phyloP scores from a whole-genome alignment of 2,888 invertebrate species.

The Suillia variegata region DNA sequence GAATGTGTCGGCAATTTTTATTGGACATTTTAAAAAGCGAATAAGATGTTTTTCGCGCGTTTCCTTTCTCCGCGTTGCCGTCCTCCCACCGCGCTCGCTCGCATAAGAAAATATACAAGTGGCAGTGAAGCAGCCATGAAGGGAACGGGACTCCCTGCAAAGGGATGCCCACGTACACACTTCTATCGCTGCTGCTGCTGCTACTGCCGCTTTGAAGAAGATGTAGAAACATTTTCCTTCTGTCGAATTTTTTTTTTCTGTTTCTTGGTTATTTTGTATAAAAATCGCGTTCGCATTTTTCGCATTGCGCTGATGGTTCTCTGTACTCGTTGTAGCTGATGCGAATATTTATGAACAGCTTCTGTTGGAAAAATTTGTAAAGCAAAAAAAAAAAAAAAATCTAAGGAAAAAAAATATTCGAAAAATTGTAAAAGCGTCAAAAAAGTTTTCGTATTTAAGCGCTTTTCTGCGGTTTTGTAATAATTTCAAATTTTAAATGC shows the following conservation, averaged over 20 bases:
- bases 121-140: conserved; percentile 10
- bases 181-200: conserved; percentile 30
- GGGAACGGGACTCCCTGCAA: too few species aligned
- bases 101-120: conserved; percentile 49
- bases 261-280: conserved; percentile 53
- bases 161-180: neutral
- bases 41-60: conserved; percentile 59
- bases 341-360: conserved; percentile 56
- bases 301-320: conserved; percentile 24
- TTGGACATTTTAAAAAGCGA: conserved; percentile 63
- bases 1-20: conserved; percentile 64
- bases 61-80: too few species aligned
- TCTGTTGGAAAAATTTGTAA: neutral
- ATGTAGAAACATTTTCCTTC: too few species aligned
- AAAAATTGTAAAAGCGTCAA: conserved; percentile 14
- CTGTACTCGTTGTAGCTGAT: conserved; percentile 40
- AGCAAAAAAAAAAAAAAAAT: neutral
- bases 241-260: too few species aligned
- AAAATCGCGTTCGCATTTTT: conserved; percentile 46
- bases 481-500: conserved; percentile 58
- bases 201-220: too few species aligned
- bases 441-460: conserved; percentile 41
- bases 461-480: conserved; percentile 51
- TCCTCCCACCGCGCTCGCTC: conserved; percentile 28
- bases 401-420: conserved; percentile 12